phyloP scores from a whole-genome alignment of 2,888 invertebrate species.

The Vanessa cardui region DNA sequence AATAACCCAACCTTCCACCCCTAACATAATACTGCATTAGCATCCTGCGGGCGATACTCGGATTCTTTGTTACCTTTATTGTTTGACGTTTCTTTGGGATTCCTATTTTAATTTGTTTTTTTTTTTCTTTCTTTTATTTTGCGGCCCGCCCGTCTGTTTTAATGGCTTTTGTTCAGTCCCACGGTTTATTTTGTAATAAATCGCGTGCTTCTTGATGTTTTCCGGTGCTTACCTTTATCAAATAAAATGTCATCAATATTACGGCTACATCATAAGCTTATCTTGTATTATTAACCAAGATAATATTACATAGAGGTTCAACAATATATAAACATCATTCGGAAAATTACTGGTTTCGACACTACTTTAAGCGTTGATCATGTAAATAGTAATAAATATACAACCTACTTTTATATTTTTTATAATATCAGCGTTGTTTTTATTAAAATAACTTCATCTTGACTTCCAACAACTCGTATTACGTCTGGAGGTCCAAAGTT shows the following conservation, averaged over 20 bases:
- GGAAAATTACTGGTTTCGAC: no score
- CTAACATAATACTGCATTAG: slow-evolving; percentile 27
- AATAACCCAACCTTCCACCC: neutral
- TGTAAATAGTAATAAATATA: no score
- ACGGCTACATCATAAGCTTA: neutral
- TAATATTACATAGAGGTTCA: neutral
- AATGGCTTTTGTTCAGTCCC: slow-evolving; percentile 34
- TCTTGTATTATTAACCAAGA: neutral
- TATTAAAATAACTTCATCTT: slow-evolving; percentile 6
- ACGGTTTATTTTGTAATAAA: slow-evolving; percentile 27
- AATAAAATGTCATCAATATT: slow-evolving; percentile 8
- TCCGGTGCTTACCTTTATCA: slow-evolving; percentile 10
- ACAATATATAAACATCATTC: no score
- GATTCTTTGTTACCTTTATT: slow-evolving; percentile 36
- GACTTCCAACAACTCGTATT: slow-evolving; percentile 22
- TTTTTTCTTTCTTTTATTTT: slow-evolving; percentile 13
- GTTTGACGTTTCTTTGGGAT: slow-evolving; percentile 38
- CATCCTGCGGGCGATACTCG: slow-evolving; percentile 22
- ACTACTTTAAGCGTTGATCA: no score
- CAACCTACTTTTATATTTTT: no score
- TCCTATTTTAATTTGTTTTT: slow-evolving; percentile 37
- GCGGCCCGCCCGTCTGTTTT: slow-evolving; percentile 28
- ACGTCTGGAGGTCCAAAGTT: slow-evolving; percentile 24
- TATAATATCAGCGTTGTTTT: slow-evolving; percentile 4
- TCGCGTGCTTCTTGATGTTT: slow-evolving; percentile 14